Evolutionary conservation across 2,113 vertebrate genomes (phyloP).

Genomic region (Hiodon tergisus): DNA sequence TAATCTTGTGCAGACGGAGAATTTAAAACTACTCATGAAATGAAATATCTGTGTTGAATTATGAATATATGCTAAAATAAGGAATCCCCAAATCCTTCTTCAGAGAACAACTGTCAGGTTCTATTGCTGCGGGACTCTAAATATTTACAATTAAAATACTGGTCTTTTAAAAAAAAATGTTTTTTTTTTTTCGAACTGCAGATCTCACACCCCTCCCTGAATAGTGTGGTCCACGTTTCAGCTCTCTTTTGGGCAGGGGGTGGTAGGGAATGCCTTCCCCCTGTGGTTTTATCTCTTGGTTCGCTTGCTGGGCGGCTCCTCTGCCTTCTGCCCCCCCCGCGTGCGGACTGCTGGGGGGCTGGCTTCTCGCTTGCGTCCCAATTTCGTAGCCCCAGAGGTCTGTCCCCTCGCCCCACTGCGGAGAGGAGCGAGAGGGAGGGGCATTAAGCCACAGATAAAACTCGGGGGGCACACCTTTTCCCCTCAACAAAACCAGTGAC

Average conservation of each 20-base stretch:
- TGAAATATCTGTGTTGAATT: too few species aligned
- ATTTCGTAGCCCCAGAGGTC: constrained; percentile 56
- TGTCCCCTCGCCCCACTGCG: constrained; percentile 68
- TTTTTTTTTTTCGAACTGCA: not conserved
- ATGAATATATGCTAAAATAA: too few species aligned
- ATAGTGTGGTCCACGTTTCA: not conserved
- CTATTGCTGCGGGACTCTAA: not conserved
- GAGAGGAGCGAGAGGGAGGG: constrained; percentile 39
- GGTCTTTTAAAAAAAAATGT: not conserved
- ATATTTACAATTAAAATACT: constrained; percentile 18
- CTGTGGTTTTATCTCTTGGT: constrained; percentile 70
- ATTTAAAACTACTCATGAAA: too few species aligned
- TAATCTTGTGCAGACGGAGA: too few species aligned
- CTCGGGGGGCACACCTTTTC: too few species aligned
- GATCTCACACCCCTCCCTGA: not conserved
- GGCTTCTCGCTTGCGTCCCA: constrained; percentile 70
- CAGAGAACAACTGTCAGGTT: not conserved
- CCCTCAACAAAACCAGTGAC: not conserved
- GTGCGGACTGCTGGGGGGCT: constrained; percentile 73
- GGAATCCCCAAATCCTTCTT: not conserved
- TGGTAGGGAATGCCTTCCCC: not conserved
- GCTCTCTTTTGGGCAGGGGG: not conserved
- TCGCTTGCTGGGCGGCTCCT: constrained; percentile 74
- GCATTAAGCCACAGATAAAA: constrained; percentile 21
- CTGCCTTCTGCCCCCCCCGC: constrained; percentile 73